Evolutionary conservation across 2,888 invertebrate species (phyloP).

Genomic region (Tortrix viridana): DNA sequence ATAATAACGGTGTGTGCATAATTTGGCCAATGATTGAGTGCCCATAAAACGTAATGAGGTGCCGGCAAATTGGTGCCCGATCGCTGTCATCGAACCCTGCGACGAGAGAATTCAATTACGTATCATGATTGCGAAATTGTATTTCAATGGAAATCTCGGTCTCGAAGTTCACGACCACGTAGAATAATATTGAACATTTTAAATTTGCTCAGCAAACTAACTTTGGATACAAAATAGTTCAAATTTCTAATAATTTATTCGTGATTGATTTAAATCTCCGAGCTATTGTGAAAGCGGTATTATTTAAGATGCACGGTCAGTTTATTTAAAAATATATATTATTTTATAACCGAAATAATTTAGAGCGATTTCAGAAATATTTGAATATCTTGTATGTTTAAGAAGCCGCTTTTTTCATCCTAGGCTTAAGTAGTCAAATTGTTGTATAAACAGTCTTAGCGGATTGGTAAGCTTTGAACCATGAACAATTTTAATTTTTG

Average conservation of each 20-base stretch:
- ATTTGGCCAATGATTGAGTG: constrained; percentile 50
- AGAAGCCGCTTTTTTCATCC: too few species aligned
- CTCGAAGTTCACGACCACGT: constrained; percentile 3
- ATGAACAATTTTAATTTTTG: too few species aligned
- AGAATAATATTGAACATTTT: constrained; percentile 1
- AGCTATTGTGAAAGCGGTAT: too few species aligned
- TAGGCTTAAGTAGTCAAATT: too few species aligned
- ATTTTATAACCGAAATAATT: too few species aligned
- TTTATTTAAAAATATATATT: too few species aligned
- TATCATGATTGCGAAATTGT: constrained; percentile 38
- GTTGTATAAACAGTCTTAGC: too few species aligned
- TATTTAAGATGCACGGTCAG: too few species aligned
- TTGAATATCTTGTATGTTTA: too few species aligned
- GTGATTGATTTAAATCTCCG: neutral
- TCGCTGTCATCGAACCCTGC: constrained; percentile 44
- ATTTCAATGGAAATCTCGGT: constrained; percentile 19
- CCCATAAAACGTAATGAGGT: constrained; percentile 48
- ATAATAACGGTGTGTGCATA: constrained; percentile 39
- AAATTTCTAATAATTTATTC: neutral
- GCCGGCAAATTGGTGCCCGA: constrained; percentile 45
- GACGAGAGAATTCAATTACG: constrained; percentile 37
- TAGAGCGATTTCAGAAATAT: too few species aligned
- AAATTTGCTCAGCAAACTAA: neutral
- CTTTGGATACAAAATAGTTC: neutral
- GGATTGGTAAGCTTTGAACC: too few species aligned